Evolutionary conservation across 1,140 invertebrate species (phyloP).

Genomic region (Nixonia krombeini): DNA sequence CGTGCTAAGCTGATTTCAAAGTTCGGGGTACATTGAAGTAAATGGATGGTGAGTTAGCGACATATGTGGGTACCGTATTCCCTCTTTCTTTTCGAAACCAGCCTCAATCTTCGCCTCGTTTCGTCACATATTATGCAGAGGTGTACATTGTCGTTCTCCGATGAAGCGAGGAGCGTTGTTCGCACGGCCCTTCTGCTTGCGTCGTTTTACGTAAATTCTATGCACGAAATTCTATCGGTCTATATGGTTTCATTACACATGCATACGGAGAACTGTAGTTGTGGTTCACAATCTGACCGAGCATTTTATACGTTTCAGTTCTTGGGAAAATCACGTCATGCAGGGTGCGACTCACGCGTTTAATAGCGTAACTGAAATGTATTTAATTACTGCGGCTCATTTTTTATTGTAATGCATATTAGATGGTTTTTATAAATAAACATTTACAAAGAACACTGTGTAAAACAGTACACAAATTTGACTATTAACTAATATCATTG

Average conservation of each 20-base stretch:
- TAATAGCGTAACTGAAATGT: too few relatives aligned
- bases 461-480: too few relatives aligned
- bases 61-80: conserved; percentile 39
- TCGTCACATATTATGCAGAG: conserved; percentile 46
- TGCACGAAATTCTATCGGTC: conserved; percentile 43
- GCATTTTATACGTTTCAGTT: neutral
- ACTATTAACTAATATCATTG: too few relatives aligned
- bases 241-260: conserved; percentile 19
- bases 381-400: too few relatives aligned
- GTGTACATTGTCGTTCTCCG: conserved; percentile 47
- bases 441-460: too few relatives aligned
- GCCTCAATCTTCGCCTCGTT: conserved; percentile 41
- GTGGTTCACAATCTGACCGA: too few relatives aligned
- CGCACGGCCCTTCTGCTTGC: conserved; percentile 49
- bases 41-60: conserved; percentile 28
- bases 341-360: too few relatives aligned
- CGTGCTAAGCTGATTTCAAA: conserved; percentile 28
- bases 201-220: conserved; percentile 53
- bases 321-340: neutral
- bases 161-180: conserved; percentile 47
- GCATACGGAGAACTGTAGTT: neutral
- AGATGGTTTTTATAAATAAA: too few relatives aligned
- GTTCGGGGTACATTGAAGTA: conserved; percentile 18
- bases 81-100: conserved; percentile 26
- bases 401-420: too few relatives aligned